A percentile compares a stretch with the other conserved stretches of the same genome.
Conservation (phyloP, 2,113 vertebrate species). For the Ceyx cyanopectus region DNA sequence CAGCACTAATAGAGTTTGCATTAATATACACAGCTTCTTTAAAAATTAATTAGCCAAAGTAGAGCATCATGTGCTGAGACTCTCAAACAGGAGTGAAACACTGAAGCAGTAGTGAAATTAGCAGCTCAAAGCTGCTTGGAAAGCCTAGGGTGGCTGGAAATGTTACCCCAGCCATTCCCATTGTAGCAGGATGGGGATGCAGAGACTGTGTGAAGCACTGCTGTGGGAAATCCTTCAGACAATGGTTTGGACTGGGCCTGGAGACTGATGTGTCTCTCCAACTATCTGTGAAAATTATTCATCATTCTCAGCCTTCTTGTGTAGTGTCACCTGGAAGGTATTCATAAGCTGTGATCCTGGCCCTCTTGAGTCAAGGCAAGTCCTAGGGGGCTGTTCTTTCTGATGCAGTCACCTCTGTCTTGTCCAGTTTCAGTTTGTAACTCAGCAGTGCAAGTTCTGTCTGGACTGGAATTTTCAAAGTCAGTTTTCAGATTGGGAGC, state of each 20-base stretch:
- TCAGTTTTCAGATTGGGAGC: neutral
- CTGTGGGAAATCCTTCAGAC: neutral
- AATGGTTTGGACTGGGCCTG: neutral
- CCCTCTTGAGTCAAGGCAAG: neutral
- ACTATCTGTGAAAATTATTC: neutral
- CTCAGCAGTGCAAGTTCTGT: neutral
- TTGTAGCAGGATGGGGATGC: neutral
- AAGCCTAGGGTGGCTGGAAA: fast-evolving
- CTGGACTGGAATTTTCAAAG: neutral
- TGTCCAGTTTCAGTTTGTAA: neutral
- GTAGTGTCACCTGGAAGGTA: neutral
- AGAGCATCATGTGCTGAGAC: constrained; percentile 49
- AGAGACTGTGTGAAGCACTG: neutral
- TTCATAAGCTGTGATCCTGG: neutral
- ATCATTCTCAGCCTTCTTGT: neutral
- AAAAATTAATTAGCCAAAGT: constrained; percentile 67
- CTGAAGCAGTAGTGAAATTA: constrained; percentile 10
- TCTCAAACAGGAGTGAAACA: constrained; percentile 39
- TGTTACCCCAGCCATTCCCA: neutral
- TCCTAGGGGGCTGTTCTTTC: neutral
- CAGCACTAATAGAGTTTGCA: constrained; percentile 53
- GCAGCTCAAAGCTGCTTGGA: neutral
- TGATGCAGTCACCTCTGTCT: neutral
- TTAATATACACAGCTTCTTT: constrained; percentile 52
- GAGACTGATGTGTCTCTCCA: neutral